These are phyloP conservation scores for Galaxias olidus DNA, from an alignment of 2,797 vertebrate genomes.

Conservation along the genomic window DNA sequence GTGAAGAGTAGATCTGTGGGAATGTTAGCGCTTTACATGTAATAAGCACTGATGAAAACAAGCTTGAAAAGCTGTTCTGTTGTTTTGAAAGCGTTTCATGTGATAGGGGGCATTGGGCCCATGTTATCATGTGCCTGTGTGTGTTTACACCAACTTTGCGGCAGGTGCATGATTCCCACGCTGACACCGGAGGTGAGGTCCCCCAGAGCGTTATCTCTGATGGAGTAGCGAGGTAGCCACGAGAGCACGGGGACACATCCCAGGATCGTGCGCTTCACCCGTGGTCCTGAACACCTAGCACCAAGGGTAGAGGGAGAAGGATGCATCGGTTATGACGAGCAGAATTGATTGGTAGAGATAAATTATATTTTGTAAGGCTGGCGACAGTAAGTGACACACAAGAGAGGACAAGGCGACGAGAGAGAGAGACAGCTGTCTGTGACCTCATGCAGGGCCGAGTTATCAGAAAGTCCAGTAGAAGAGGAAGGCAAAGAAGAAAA, in stretches of 20 bases:
- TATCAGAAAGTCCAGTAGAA: constrained; percentile 42
- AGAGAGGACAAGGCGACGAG: neutral
- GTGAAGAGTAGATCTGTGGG: too few species aligned
- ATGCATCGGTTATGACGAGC: neutral
- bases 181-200: constrained; percentile 89
- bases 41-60: too few species aligned
- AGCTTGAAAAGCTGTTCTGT: too few species aligned
- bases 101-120: too few species aligned
- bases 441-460: neutral
- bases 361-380: neutral
- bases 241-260: constrained; percentile 76
- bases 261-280: constrained; percentile 49
- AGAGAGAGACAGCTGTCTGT: constrained; percentile 20
- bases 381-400: neutral
- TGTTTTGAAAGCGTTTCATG: too few species aligned
- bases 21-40: too few species aligned
- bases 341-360: neutral
- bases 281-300: constrained; percentile 67
- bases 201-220: constrained; percentile 85
- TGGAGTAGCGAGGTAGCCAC: constrained; percentile 87
- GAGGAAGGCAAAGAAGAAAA: neutral
- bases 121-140: too few species aligned
- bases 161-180: constrained; percentile 94
- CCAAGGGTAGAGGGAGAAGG: neutral
- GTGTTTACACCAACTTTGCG: constrained; percentile 79